These are phyloP conservation scores for Apostichopus japonicus DNA, from an alignment of 35 echinoderm and acorn worm species.

Conservation along the genomic window DNA sequence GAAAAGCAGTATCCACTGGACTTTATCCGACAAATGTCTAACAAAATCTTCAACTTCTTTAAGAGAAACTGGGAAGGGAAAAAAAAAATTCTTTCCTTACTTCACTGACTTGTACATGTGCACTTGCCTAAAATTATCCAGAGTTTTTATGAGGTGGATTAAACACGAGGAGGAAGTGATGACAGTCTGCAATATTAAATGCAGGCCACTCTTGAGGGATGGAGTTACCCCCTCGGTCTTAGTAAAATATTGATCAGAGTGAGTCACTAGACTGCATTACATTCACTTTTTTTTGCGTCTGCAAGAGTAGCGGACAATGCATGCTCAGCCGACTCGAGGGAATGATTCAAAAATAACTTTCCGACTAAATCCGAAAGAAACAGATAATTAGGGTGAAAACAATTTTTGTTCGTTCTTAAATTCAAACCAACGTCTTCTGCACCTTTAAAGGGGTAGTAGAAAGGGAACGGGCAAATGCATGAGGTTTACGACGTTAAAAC, in stretches of 20 bases:
- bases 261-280: slow-evolving; percentile 35
- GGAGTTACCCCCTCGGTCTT: slow-evolving; percentile 2
- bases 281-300: neutral
- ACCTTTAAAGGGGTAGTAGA: neutral
- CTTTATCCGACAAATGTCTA: too few species aligned
- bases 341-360: slow-evolving; percentile 16
- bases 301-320: neutral
- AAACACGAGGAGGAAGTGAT: neutral
- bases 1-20: neutral
- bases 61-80: too few species aligned
- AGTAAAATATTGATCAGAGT: slow-evolving; percentile 52
- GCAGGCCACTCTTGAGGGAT: slow-evolving; percentile 14
- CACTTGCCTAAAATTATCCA: neutral
- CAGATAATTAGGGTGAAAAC: neutral
- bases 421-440: neutral
- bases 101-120: too few species aligned
- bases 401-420: neutral
- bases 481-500: too few species aligned
- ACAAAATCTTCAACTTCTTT: too few species aligned
- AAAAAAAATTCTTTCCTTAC: too few species aligned
- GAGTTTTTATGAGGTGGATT: neutral
- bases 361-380: neutral
- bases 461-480: neutral
- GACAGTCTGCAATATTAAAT: slow-evolving; percentile 8
- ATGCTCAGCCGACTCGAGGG: neutral